phyloP scores from a whole-genome alignment of 2,113 vertebrate genomes.

The Chitala chitala region DNA sequence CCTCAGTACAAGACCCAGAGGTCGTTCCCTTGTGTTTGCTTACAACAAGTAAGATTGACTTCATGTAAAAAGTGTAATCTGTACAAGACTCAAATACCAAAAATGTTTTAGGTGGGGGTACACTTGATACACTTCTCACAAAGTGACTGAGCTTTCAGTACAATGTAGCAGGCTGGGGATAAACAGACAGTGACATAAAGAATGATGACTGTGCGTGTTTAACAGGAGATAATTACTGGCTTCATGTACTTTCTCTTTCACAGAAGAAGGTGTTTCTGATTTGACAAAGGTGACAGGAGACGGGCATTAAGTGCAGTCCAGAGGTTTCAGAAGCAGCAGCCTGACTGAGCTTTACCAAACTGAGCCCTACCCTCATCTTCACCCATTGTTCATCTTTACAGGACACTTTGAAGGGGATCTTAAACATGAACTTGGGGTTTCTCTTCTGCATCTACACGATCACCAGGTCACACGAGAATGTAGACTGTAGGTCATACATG shows the following conservation, averaged over 20 bases:
- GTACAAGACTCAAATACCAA: background rate
- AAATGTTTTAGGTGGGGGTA: background rate
- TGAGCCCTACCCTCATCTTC: background rate
- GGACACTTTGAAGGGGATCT: no score
- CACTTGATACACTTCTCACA: no score
- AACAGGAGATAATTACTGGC: background rate
- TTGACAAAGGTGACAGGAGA: background rate
- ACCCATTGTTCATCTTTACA: no score
- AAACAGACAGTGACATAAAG: no score
- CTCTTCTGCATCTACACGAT: no score
- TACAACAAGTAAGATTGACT: background rate
- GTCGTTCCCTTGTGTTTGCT: background rate
- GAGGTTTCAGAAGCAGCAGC: background rate
- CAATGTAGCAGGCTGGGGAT: no score
- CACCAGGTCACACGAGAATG: no score
- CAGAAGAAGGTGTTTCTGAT: slow-evolving; percentile 5
- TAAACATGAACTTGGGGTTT: no score
- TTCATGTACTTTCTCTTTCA: background rate
- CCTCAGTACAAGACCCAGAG: background rate
- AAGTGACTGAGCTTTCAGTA: no score
- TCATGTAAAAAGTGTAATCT: background rate
- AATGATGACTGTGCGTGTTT: background rate
- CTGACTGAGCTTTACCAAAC: background rate
- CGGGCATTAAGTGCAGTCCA: background rate
- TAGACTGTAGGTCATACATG: no score